Percentiles rank a stretch among this genome's conserved stretches.
Conservation (phyloP, 2,888 invertebrate genomes). For the Drosophila nr. fundita region DNA sequence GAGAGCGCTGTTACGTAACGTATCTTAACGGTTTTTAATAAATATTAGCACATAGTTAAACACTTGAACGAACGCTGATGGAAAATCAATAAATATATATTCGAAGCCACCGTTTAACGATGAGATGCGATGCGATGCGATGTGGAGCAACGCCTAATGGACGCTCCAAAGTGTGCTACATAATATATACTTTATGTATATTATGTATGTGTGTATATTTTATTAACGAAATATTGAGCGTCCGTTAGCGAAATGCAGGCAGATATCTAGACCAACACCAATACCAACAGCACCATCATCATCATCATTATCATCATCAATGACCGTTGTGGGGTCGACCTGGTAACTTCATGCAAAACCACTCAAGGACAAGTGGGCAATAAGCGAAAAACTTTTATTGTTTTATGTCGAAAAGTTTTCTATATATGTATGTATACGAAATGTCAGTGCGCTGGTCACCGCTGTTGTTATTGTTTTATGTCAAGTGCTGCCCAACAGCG, state of each 20-base stretch:
- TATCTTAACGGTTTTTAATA: conserved; percentile 68
- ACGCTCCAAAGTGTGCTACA: conserved; percentile 55
- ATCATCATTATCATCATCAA: conserved; percentile 2
- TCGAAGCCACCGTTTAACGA: conserved; percentile 23
- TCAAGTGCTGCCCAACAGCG: conserved; percentile 43
- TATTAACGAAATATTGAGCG: conserved; percentile 72
- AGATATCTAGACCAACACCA: conserved; percentile 1
- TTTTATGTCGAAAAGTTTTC: conserved; percentile 73
- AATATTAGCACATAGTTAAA: conserved; percentile 80
- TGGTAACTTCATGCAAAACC: conserved; percentile 72
- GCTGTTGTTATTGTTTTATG: conserved; percentile 45
- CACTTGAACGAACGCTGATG: conserved; percentile 76
- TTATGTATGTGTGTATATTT: conserved; percentile 31
- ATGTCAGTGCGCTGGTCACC: conserved; percentile 20
- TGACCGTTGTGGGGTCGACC: conserved; percentile 3
- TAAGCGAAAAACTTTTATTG: conserved; percentile 82
- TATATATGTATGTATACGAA: conserved; percentile 12
- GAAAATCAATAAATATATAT: conserved; percentile 70
- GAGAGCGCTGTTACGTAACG: conserved; percentile 54
- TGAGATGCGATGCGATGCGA: conserved; percentile 8
- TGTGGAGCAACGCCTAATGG: conserved; percentile 50
- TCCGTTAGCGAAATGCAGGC: conserved; percentile 27
- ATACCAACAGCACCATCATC: neutral
- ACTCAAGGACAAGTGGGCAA: conserved; percentile 82
- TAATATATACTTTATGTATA: conserved; percentile 19